Conservation (phyloP, 2,113 vertebrate species). For the Poicephalus meyeri region DNA sequence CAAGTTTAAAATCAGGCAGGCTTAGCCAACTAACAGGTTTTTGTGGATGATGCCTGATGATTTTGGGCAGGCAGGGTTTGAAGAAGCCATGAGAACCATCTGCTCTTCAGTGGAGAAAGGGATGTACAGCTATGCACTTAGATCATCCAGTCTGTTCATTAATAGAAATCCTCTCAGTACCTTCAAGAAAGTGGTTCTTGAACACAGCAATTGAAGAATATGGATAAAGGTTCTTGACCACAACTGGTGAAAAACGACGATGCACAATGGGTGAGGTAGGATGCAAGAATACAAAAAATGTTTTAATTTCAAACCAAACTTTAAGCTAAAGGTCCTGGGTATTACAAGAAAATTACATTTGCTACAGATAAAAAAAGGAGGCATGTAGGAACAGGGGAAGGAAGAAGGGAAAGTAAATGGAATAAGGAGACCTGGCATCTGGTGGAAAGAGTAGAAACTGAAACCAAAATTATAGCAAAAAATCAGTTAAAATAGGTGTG, state of each 20-base stretch:
- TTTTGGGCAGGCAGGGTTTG: not conserved
- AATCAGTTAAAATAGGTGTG: not conserved
- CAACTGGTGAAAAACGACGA: not conserved
- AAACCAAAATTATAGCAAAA: not conserved
- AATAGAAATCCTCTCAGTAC: not conserved
- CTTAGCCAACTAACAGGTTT: not conserved
- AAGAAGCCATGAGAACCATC: not conserved
- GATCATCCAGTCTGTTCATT: not conserved
- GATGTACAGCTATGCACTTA: not conserved
- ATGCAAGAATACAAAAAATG: not conserved
- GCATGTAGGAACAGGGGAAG: not conserved
- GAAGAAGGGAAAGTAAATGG: not conserved
- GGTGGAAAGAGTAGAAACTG: not conserved
- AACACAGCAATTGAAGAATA: not conserved
- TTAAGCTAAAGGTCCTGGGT: not conserved
- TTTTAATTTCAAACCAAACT: not conserved
- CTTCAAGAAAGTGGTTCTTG: not conserved
- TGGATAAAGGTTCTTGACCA: not conserved
- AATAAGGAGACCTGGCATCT: not conserved
- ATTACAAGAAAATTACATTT: not conserved
- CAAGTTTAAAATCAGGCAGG: not conserved
- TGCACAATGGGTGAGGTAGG: not conserved
- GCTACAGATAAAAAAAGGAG: not conserved
- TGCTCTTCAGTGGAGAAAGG: not conserved
- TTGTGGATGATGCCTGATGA: not conserved